These are phyloP conservation scores for Pentamera pediparva DNA, from an alignment of 53 echinoderm and acorn worm species.

Conservation along the genomic window DNA sequence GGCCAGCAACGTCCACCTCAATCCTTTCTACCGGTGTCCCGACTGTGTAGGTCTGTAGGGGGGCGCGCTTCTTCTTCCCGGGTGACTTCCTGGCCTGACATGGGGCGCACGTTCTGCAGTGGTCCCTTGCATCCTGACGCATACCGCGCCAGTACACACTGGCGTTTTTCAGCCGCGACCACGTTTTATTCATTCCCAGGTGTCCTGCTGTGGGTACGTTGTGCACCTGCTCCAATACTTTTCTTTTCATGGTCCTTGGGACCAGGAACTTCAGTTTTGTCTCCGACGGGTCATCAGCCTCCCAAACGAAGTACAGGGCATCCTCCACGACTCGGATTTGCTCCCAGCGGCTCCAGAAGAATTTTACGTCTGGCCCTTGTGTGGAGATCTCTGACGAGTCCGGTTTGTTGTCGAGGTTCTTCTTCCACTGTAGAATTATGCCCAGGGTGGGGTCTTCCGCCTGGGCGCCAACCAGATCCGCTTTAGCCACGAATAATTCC, in stretches of 20 bases:
- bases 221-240: slow-evolving; percentile 43
- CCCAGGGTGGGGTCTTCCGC: slow-evolving; percentile 17
- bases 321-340: slow-evolving; percentile 29
- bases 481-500: not conserved
- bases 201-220: slow-evolving; percentile 43
- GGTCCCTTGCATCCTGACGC: slow-evolving; percentile 34
- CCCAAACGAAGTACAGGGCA: slow-evolving; percentile 46
- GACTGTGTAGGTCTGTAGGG: slow-evolving; percentile 8
- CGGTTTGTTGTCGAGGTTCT: slow-evolving; percentile 8
- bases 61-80: slow-evolving; percentile 25
- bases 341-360: slow-evolving; percentile 51
- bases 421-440: slow-evolving; percentile 16
- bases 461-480: slow-evolving; percentile 14
- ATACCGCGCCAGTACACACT: slow-evolving; percentile 50
- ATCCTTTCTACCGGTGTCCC: slow-evolving; percentile 30
- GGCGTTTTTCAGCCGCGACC: not conserved
- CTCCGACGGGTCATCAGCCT: slow-evolving; percentile 28
- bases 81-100: slow-evolving; percentile 45
- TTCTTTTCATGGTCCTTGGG: not conserved
- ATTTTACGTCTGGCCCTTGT: slow-evolving; percentile 8
- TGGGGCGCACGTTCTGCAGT: slow-evolving; percentile 22
- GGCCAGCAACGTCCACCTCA: slow-evolving; percentile 43
- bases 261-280: slow-evolving; percentile 42
- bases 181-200: slow-evolving; percentile 49
- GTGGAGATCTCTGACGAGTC: slow-evolving; percentile 14